phyloP scores from a whole-genome alignment of 2,797 vertebrate genomes.

The Pagetopsis macropterus region DNA sequence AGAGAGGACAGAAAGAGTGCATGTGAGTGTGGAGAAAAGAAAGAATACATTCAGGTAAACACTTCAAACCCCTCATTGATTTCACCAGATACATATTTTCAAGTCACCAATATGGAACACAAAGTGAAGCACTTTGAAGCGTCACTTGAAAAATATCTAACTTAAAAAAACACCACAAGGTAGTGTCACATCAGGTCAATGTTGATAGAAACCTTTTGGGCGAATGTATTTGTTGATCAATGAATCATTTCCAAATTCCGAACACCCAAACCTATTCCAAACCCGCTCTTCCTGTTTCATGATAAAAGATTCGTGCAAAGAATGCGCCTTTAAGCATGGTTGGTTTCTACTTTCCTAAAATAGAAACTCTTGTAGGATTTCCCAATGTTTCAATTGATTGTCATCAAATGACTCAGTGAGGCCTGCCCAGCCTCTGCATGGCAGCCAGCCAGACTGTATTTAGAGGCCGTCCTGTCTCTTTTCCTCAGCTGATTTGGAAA shows the following conservation, averaged over 20 bases:
- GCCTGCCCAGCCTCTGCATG: slow-evolving; percentile 18
- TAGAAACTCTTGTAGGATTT: neutral
- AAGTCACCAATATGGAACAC: neutral
- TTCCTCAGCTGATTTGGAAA: slow-evolving; percentile 66
- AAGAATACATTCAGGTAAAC: neutral
- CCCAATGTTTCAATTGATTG: slow-evolving; percentile 6
- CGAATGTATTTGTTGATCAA: neutral
- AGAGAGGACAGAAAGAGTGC: neutral
- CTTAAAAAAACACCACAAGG: neutral
- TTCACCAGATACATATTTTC: neutral
- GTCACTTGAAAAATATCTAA: neutral
- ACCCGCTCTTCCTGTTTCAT: slow-evolving; percentile 68
- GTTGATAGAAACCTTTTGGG: neutral
- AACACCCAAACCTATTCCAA: slow-evolving; percentile 14
- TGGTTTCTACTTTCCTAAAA: neutral
- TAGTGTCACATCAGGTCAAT: neutral
- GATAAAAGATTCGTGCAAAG: slow-evolving; percentile 56
- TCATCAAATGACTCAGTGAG: slow-evolving; percentile 8
- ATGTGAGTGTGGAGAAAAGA: no score
- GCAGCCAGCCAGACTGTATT: slow-evolving; percentile 72
- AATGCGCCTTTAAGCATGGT: slow-evolving; percentile 7
- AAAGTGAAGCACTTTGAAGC: neutral
- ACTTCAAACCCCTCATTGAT: neutral
- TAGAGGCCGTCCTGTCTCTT: slow-evolving; percentile 57
- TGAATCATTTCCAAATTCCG: neutral